These are phyloP conservation scores for Glyphotaelius pellucidus DNA, from an alignment of 2,888 invertebrate species.

Conservation along the genomic window DNA sequence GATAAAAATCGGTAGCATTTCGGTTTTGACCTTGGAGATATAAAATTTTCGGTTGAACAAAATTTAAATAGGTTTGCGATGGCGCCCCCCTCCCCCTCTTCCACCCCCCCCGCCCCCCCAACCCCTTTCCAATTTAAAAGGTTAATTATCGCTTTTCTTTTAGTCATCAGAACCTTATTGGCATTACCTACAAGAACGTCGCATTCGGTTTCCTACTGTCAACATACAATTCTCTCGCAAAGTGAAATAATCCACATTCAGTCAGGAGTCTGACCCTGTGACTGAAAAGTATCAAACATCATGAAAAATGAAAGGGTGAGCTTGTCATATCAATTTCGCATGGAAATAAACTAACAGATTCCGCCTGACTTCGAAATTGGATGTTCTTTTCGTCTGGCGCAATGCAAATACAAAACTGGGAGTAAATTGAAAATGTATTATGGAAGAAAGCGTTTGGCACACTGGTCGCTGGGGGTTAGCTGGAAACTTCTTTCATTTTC, in stretches of 20 bases:
- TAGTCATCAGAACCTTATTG: too few species aligned
- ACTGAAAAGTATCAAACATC: neutral
- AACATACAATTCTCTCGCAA: too few species aligned
- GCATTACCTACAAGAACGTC: too few species aligned
- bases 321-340: conserved; percentile 27
- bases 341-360: conserved; percentile 32
- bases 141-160: too few species aligned
- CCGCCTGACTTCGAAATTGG: conserved; percentile 25
- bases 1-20: too few species aligned
- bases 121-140: too few species aligned
- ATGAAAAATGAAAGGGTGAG: conserved; percentile 2
- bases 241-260: neutral
- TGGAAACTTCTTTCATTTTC: conserved; percentile 18
- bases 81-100: too few species aligned
- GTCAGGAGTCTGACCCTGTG: neutral
- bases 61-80: too few species aligned
- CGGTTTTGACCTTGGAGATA: too few species aligned
- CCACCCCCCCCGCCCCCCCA: too few species aligned
- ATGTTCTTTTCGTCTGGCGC: neutral
- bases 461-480: conserved; percentile 10
- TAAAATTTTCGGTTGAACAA: too few species aligned
- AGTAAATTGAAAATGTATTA: conserved; percentile 32
- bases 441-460: conserved; percentile 24
- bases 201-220: too few species aligned
- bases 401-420: conserved; percentile 24